Evolutionary conservation across 2,888 invertebrate genomes (phyloP).

Genomic region (Urechis unicinctus): DNA sequence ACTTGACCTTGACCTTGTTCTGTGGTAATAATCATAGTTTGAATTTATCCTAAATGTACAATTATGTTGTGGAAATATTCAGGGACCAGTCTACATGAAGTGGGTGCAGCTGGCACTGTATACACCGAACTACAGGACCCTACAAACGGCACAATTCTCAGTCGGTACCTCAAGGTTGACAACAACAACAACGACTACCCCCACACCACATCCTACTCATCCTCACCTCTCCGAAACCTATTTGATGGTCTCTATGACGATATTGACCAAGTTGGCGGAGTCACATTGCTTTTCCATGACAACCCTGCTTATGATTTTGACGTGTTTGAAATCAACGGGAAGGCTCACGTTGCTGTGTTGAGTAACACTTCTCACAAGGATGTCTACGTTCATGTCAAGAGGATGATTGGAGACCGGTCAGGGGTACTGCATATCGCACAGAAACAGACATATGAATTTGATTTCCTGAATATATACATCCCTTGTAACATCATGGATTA

Average conservation of each 20-base stretch:
- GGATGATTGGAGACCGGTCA: conserved; percentile 26
- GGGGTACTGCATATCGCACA: conserved; percentile 29
- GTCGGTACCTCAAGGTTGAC: conserved; percentile 23
- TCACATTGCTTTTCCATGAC: conserved; percentile 29
- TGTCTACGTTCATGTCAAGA: conserved; percentile 16
- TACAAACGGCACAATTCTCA: conserved; percentile 9
- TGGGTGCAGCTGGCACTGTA: conserved; percentile 31
- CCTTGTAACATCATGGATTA: conserved; percentile 32
- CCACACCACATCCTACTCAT: conserved; percentile 1
- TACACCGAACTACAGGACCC: conserved; percentile 21
- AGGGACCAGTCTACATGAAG: conserved; percentile 25
- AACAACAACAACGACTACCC: conserved; percentile 28
- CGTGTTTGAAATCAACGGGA: conserved; percentile 24
- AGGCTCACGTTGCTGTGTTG: conserved; percentile 30
- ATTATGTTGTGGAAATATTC: too few species aligned
- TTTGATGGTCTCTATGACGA: conserved; percentile 26
- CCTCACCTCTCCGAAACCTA: conserved; percentile 22
- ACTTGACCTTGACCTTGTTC: too few species aligned
- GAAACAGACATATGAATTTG: conserved; percentile 24
- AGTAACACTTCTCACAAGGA: conserved; percentile 22
- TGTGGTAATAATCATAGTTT: too few species aligned
- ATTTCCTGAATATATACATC: conserved; percentile 27
- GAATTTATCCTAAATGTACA: too few species aligned
- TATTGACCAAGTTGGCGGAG: conserved; percentile 25
- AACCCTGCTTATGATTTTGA: conserved; percentile 5